These are phyloP conservation scores for Spodoptera littoralis DNA, from an alignment of 2,888 invertebrate genomes.

Conservation along the genomic window DNA sequence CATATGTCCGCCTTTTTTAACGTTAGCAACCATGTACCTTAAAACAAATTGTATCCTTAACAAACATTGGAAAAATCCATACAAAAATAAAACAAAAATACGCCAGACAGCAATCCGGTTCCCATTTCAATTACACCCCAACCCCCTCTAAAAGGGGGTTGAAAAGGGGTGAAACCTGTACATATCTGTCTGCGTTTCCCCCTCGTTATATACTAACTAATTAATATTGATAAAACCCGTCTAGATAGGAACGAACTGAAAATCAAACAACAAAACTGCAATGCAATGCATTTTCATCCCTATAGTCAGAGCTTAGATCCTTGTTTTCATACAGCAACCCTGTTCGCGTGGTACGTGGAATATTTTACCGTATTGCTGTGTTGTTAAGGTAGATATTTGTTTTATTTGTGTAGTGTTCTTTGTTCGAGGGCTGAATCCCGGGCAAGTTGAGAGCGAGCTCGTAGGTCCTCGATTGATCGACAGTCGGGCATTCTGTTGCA, in stretches of 20 bases:
- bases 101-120: background rate
- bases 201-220: slow-evolving; percentile 12
- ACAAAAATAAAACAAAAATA: slow-evolving; percentile 4
- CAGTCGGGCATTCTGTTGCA: slow-evolving; percentile 13
- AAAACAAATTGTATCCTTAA: background rate
- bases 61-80: background rate
- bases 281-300: slow-evolving; percentile 33
- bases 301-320: slow-evolving; percentile 26
- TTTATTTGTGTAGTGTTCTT: slow-evolving; percentile 57
- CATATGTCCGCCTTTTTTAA: background rate
- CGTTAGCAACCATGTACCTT: background rate
- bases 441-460: slow-evolving; percentile 55
- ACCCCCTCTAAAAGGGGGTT: too few species aligned
- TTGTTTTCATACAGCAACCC: slow-evolving; percentile 25
- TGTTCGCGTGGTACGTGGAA: background rate
- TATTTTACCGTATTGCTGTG: slow-evolving; percentile 37
- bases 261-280: slow-evolving; percentile 29
- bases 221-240: slow-evolving; percentile 48
- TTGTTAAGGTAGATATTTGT: slow-evolving; percentile 46
- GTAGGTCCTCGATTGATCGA: slow-evolving; percentile 24
- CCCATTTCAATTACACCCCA: slow-evolving; percentile 3
- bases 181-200: background rate
- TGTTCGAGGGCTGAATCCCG: slow-evolving; percentile 63
- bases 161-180: slow-evolving; percentile 2
- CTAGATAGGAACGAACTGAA: slow-evolving; percentile 33